Evolutionary conservation across 2,888 invertebrate genomes (phyloP), one percentile per base, ranked within the genome.

Genomic region (Prenolepis imparis): DNA sequence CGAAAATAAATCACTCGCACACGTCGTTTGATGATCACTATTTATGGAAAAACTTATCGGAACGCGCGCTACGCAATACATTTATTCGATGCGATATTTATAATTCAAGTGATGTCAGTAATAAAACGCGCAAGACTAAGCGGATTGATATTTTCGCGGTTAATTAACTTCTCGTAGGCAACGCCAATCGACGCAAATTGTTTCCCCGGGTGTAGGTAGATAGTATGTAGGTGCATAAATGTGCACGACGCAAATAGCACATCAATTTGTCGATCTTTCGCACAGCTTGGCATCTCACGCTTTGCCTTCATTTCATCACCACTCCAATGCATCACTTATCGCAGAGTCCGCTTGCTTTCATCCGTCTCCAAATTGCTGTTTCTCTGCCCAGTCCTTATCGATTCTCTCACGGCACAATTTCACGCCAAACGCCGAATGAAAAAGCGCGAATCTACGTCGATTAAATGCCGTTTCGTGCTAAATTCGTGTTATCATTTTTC

Each of bases 221-320:
- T 61, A 28, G 44, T 63, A 74, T 44, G 57, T 57, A 41, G 36
- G n/a, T 32, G 52, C 57, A 78, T 32, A 67, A 77, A 77, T 52
- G 48, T n/a, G n/a, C 52, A 39, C 24, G 57, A 57, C 73, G 21
- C 57, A 78, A 78, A 78, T 72, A 59, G 32, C 21, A 41, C 32
- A 32, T 32, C 70, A 72, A 78, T 78, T 78, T 78, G 75, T 64
- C 57, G 78, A 72, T 21, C 41, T 70, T 78, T 80, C 59, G 44
- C 78, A 48, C 18, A 41, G 57, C 59, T 24, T 44, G 39, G 44
- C 18, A 28, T 59, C 28, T n/a, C 0, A 28, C 12, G 59, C 32
- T 59, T 68, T 61, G 80, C 36, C 59, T 80, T 83, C 52, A 67
- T 48, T 44, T 24, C 78, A 59, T 77, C 82, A 59, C 24, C 36